Percentiles rank a stretch among this genome's conserved stretches.
Conservation (phyloP, 2,888 invertebrate genomes). For the Mellilla xanthometata region DNA sequence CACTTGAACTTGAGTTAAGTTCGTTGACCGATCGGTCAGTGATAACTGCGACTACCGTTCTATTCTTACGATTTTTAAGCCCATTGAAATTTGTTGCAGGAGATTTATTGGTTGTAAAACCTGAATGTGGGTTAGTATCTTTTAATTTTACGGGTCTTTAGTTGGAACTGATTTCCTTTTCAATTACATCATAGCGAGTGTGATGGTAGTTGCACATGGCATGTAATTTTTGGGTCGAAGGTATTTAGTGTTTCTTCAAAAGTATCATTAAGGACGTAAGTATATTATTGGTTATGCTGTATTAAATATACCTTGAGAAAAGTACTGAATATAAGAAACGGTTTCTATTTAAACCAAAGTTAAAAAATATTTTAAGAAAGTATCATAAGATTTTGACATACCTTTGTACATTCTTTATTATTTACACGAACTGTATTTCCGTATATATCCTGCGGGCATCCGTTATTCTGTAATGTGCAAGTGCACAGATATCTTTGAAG, state of each 20-base stretch:
- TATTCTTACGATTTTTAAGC: slow-evolving; percentile 31
- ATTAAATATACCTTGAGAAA: too few relatives aligned
- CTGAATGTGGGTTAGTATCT: slow-evolving; percentile 7
- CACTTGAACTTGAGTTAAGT: slow-evolving; percentile 75
- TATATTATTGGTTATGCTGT: too few relatives aligned
- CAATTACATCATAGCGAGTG: slow-evolving; percentile 2
- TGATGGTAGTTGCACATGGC: too few relatives aligned
- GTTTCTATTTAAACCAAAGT: too few relatives aligned
- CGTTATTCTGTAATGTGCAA: slow-evolving; percentile 9
- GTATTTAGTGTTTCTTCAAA: too few relatives aligned
- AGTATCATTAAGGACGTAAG: too few relatives aligned
- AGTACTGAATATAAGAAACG: too few relatives aligned
- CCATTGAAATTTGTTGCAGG: slow-evolving; percentile 18
- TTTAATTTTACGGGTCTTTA: slow-evolving; percentile 2
- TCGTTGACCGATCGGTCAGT: slow-evolving; percentile 55
- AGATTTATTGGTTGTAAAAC: slow-evolving; percentile 16
- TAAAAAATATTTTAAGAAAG: too few relatives aligned
- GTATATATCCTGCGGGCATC: neutral
- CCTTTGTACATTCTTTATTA: too few relatives aligned
- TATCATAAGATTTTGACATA: too few relatives aligned
- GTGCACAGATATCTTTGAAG: slow-evolving; percentile 12
- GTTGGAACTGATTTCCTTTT: slow-evolving; percentile 6
- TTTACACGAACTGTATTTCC: too few relatives aligned
- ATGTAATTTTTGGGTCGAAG: too few relatives aligned
- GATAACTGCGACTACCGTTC: slow-evolving; percentile 47